These are phyloP conservation scores for Sebastes itinus DNA, from an alignment of 2,797 vertebrate genomes.

Conservation along the genomic window DNA sequence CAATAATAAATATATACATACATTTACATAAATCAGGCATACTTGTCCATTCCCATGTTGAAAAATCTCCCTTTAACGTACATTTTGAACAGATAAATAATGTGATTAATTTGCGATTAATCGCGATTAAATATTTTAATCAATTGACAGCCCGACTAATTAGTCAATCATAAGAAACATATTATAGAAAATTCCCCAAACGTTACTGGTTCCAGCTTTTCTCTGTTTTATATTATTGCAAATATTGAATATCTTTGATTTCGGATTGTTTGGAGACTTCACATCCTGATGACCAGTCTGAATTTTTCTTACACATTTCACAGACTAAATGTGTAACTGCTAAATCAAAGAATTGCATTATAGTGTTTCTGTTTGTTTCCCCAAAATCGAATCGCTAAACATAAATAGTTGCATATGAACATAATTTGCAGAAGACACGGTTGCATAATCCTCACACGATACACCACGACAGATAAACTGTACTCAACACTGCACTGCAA, in stretches of 20 bases:
- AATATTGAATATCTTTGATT: no score
- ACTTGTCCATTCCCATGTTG: no score
- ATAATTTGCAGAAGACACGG: constrained; percentile 55
- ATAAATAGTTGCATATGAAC: constrained; percentile 40
- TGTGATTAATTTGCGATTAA: no score
- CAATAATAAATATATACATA: no score
- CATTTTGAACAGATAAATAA: no score
- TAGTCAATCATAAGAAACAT: no score
- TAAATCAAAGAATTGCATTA: neutral
- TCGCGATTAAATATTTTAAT: neutral
- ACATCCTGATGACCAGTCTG: no score
- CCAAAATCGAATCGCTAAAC: neutral
- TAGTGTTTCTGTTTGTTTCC: neutral
- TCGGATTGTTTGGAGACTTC: no score
- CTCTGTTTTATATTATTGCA: neutral
- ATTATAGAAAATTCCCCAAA: no score
- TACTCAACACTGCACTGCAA: neutral
- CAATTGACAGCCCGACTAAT: no score
- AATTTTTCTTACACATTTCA: neutral
- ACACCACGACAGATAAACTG: constrained; percentile 26
- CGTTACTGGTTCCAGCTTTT: neutral
- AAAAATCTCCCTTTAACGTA: no score
- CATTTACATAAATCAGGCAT: no score
- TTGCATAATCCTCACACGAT: constrained; percentile 38
- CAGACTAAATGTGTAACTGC: neutral